These are phyloP conservation scores for Clostera curtula DNA, from an alignment of 2,888 invertebrate species.

Conservation along the genomic window DNA sequence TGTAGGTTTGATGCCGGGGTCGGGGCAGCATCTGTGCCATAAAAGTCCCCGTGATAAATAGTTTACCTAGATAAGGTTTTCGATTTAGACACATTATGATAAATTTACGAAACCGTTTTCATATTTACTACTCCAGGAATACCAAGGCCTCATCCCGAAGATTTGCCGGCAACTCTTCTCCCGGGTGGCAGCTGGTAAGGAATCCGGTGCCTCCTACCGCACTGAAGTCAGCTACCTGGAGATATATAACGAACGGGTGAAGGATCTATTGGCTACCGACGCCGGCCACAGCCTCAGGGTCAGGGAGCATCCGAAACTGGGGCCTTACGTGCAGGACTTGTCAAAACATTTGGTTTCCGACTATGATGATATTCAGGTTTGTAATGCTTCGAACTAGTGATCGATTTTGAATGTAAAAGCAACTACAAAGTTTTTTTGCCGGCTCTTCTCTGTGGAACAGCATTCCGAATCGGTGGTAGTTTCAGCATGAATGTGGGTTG, in stretches of 20 bases:
- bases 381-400: too few species aligned
- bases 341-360: conserved; percentile 90
- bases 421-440: too few species aligned
- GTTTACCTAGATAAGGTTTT: too few species aligned
- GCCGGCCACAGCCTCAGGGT: conserved; percentile 83
- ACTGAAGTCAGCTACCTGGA: conserved; percentile 91
- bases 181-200: conserved; percentile 86
- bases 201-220: conserved; percentile 87
- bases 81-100: too few species aligned
- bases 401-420: too few species aligned
- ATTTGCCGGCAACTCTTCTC: conserved; percentile 90
- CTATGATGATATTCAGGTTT: conserved; percentile 88
- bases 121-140: conserved; percentile 64
- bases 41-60: too few species aligned
- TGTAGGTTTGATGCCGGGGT: too few species aligned
- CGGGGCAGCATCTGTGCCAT: too few species aligned
- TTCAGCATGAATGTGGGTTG: too few species aligned
- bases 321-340: conserved; percentile 90
- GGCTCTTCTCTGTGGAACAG: too few species aligned
- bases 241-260: conserved; percentile 89
- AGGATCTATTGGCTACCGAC: conserved; percentile 78
- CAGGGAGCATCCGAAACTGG: conserved; percentile 85
- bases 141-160: conserved; percentile 88
- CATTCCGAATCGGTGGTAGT: too few species aligned
- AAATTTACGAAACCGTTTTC: background rate